Evolutionary conservation across 2,113 vertebrate species (phyloP).

Genomic region (Xenopus laevis): DNA sequence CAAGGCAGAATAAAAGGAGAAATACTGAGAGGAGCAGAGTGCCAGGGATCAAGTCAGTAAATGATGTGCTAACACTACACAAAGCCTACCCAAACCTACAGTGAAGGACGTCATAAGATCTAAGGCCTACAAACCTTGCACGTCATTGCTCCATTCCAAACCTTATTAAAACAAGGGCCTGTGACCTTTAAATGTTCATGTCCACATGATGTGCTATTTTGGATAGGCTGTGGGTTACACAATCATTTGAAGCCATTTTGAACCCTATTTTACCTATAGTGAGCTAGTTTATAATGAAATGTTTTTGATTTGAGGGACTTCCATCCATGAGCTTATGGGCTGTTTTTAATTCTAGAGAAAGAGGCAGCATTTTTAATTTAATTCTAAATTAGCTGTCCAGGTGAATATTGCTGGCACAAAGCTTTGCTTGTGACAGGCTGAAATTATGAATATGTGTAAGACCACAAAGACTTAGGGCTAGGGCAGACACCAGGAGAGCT

Average conservation of each 20-base stretch:
- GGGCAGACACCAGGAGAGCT: too few species aligned
- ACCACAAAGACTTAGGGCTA: too few species aligned
- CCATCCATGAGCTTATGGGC: conserved; percentile 7
- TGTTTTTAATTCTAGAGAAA: conserved; percentile 57
- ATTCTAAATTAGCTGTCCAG: conserved; percentile 87
- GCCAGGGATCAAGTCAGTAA: conserved; percentile 20
- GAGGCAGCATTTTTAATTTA: conserved; percentile 71
- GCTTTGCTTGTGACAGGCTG: conserved; percentile 72
- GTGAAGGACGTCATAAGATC: too few species aligned
- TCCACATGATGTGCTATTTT: too few species aligned
- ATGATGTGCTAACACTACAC: not conserved
- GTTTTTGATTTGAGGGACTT: conserved; percentile 57
- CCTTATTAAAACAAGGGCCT: too few species aligned
- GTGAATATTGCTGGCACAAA: conserved; percentile 81
- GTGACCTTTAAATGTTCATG: too few species aligned
- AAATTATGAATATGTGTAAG: too few species aligned
- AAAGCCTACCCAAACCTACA: not conserved
- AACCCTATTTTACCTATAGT: not conserved
- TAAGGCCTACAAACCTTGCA: too few species aligned
- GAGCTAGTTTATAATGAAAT: conserved; percentile 27
- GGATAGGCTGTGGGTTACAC: too few species aligned
- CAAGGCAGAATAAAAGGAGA: conserved; percentile 76
- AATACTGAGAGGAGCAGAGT: not conserved
- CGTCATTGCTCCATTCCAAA: too few species aligned
- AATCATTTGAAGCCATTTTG: too few species aligned